Evolutionary conservation across 2,113 vertebrate genomes (phyloP).

Genomic region (Onychostruthus taczanowskii): DNA sequence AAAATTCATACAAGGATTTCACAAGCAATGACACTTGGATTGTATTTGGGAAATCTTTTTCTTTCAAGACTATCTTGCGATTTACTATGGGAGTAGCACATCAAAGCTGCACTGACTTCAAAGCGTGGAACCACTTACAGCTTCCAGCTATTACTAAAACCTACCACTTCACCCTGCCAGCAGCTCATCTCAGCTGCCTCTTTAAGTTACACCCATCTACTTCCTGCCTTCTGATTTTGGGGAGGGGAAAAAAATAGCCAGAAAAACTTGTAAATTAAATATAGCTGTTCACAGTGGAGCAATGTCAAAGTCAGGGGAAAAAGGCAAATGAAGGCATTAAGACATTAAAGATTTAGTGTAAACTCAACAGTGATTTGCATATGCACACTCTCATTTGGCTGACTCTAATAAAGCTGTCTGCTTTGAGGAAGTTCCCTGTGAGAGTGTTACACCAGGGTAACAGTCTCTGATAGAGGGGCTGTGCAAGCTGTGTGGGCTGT

Average conservation of each 20-base stretch:
- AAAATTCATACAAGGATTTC: constrained; percentile 46
- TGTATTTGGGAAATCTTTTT: constrained; percentile 69
- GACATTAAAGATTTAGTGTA: constrained; percentile 6
- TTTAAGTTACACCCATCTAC: constrained; percentile 48
- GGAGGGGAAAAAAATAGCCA: neutral
- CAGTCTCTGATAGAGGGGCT: neutral
- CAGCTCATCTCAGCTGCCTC: constrained; percentile 56
- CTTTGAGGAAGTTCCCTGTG: neutral
- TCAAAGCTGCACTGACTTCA: constrained; percentile 79
- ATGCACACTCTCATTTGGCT: neutral
- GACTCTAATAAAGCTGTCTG: neutral
- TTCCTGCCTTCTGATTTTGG: constrained; percentile 37
- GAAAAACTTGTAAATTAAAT: constrained; percentile 50
- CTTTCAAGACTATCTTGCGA: constrained; percentile 68
- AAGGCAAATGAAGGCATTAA: constrained; percentile 24
- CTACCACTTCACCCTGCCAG: constrained; percentile 58
- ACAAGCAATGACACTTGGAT: constrained; percentile 52
- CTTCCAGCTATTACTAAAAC: constrained; percentile 74
- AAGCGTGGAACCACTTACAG: constrained; percentile 70
- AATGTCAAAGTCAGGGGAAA: neutral
- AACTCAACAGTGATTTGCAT: neutral
- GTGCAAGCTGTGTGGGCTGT: neutral
- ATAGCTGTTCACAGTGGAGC: neutral
- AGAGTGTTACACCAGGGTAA: neutral
- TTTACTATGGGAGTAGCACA: constrained; percentile 74